Base-by-base conservation (phyloP, 2,888 invertebrate genomes). In the Sphaerophoria rueppellii region DNA sequence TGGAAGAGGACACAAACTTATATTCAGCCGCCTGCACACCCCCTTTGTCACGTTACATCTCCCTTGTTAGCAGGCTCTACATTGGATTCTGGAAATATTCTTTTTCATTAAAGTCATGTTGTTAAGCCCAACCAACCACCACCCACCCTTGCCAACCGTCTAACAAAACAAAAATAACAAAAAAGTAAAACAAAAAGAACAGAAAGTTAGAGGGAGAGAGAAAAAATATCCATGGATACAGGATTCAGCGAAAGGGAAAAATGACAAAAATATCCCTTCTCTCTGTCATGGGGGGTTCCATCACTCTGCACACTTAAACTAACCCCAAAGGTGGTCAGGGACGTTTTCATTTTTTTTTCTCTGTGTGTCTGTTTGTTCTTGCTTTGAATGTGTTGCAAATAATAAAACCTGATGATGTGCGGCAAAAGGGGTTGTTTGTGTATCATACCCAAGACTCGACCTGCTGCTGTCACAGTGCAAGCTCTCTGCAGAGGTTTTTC, bases 271-370 rank as follows among this genome's bases (percentile, higher is more conserved):
- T 50, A 58, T 43, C 77, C 70, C 40, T 43, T 55, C 12, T 32
- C 50, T 40, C 16, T 7, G 6, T 12, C 9, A 12, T 4, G 32
- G 32, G 6, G 9, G 9, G 11, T 43, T 9, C 43, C 43, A 43
- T 12, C 43, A 46, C 24, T 7, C 58, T 58, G 12, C 34, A 16
- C 37, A 6, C 3, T 48, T 14, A 58, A 69, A 24, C 63, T 65
- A 74, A 75, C 74, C 79, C 79, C 35, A 74, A 79, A 83, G 81
- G 74, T 83, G 82, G 82, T 83, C 82, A 83, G 82, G 82, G 82
- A 79, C 82, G 63, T 82, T 82, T 63, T 40, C 1, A 7, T 40
- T 40, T 40, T 40, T 40, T 40, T 6, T 40, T 40, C 9, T 40
- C 9, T 40, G 6, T 40, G 6, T 40, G 40, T 40, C 1, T 7